Base-by-base conservation (phyloP, 2,888 invertebrate genomes). In the Baronia brevicornis region DNA sequence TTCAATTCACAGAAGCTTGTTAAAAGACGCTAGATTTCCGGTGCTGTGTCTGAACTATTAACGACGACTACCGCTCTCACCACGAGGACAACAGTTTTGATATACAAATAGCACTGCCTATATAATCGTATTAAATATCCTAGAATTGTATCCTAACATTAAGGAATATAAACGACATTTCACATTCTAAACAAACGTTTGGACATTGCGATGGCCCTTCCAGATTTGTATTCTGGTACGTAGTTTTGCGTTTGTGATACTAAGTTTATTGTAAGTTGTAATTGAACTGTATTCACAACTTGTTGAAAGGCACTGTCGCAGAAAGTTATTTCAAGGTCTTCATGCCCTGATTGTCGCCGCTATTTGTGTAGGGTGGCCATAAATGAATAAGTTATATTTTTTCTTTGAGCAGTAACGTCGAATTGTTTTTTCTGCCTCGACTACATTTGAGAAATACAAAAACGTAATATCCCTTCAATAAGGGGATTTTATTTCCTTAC, bases 1-100 rank as follows among this genome's bases (percentile, higher is more conserved):
- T 90, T 95, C 86, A 94, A 94, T 86, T 94, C 94, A 75, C 94
- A 95, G 78, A 95, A 95, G 86, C 87, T 95, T 68, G 94, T 95
- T 61, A 95, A 95, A 85, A 93, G 95, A 93, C 94, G 94, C 88
- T 93, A 93, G 92, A 74, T 53, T 46, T 44, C 39, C 41, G 51
- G 45, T 49, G 38, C 44, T 54, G 42, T 46, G 38, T 51, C 59
- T 60, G 68, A 62, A 60, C 54, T 59, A 52, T 58, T 46, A 44
- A 57, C 77, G 72, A 79, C 80, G 77, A 80, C 75, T 63, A 66
- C 54, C 48, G 79, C 79, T 67, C 60, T 57, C 56, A 51, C 54
- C 59, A 60, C 63, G 74, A 71, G 71, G 75, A 77, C 60, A 63
- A 54, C 60, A 62, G 55, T 63, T 65, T 60, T 54, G 13, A 32